A percentile compares a stretch with the other conserved stretches of the same genome.
Conservation (phyloP, 2,113 vertebrate species). For the Anolis carolinensis region DNA sequence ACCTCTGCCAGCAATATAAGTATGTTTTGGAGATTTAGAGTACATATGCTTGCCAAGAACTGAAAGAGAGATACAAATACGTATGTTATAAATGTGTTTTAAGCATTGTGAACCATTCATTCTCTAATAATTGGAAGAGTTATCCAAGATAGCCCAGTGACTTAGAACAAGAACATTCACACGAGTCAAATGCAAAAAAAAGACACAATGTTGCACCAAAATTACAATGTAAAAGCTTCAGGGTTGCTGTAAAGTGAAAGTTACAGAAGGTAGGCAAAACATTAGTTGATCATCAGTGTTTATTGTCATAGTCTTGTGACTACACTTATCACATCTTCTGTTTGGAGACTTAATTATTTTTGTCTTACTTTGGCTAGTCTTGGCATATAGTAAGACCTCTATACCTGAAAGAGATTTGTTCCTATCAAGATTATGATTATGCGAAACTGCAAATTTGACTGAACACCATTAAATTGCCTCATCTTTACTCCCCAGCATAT, state of each 20-base stretch:
- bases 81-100: neutral
- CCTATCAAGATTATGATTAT: too few species aligned
- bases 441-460: too few species aligned
- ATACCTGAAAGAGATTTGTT: too few species aligned
- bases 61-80: neutral
- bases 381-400: too few species aligned
- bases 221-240: neutral
- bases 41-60: neutral
- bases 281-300: neutral
- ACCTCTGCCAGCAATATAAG: neutral
- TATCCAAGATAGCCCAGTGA: neutral
- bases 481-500: too few species aligned
- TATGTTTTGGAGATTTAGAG: neutral
- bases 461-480: too few species aligned
- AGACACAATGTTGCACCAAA: neutral
- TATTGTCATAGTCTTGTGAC: neutral
- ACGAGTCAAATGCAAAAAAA: neutral
- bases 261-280: neutral
- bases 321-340: neutral
- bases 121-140: rapidly evolving
- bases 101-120: rapidly evolving
- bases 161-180: neutral
- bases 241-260: neutral
- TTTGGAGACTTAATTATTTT: neutral
- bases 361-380: too few species aligned